phyloP scores from a whole-genome alignment of 2,888 invertebrate genomes.

The Linyphia triangularis region DNA sequence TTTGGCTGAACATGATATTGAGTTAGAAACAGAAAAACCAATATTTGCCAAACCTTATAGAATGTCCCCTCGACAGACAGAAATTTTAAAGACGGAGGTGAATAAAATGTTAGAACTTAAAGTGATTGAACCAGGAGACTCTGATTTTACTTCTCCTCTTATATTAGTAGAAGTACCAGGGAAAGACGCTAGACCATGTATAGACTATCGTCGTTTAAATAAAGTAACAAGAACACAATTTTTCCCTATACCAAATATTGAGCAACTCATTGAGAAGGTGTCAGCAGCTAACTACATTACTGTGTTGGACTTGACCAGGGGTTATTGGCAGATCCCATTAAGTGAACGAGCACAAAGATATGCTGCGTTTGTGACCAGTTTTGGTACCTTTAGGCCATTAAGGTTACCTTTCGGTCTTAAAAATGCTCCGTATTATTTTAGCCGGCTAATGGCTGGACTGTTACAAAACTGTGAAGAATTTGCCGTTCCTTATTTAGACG shows the following conservation, averaged over 20 bases:
- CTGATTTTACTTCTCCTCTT: constrained; percentile 30
- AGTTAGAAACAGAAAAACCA: constrained; percentile 6
- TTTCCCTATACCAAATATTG: constrained; percentile 1
- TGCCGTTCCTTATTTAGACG: no score
- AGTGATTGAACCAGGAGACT: constrained; percentile 25
- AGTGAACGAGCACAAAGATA: no score
- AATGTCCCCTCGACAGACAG: background rate
- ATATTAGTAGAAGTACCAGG: constrained; percentile 14
- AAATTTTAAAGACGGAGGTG: background rate
- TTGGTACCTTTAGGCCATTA: no score
- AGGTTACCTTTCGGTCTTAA: no score
- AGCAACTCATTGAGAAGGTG: no score
- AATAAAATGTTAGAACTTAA: background rate
- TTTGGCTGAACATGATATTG: constrained; percentile 34
- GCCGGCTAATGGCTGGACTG: no score
- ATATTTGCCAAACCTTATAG: constrained; percentile 5
- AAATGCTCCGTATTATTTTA: no score
- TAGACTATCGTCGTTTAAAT: background rate
- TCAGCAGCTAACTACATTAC: no score
- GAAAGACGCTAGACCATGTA: background rate
- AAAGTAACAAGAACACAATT: background rate
- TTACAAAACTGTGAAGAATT: no score
- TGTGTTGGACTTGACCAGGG: no score
- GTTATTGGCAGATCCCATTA: no score
- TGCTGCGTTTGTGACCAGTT: no score